Evolutionary conservation across 2,797 vertebrate genomes (phyloP), one percentile per base, ranked within the genome.

Genomic region (Pteronotus mesoamericanus): DNA sequence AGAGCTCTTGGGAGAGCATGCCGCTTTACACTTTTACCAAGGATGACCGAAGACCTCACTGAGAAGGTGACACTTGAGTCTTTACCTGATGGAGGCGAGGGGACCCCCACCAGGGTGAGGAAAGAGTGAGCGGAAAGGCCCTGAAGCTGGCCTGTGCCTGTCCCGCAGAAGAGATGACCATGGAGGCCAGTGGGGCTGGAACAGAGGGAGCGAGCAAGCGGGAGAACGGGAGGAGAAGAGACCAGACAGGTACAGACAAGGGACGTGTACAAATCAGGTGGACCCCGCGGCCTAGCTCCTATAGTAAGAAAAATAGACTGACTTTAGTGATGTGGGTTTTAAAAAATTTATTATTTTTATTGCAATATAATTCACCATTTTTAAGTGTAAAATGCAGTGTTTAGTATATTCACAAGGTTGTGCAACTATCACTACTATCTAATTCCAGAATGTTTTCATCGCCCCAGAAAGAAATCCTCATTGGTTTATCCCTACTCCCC

Each of bases 91-190:
- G n/a, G 69, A 34, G 15, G 44, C 21, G 18, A 48, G 32, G 19
- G 53, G 4, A n/a, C n/a, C 22, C 48, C 8, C 21, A 16, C 6
- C 4, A 3, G 15, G 37, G 46, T 37, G 29, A 9, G 26, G 24
- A 34, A 53, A 77, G 53, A 39, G 53, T 9, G 12, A 1, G 51
- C 29, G 59, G 42, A 72, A 12, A 53, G 57, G 37, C 66, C 39
- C 74, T 2, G 16, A 16, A 57, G 79, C 48, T 19, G 51, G 32
- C 18, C 48, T 18, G 15, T 9, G 55, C 39, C 16, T 1, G 0
- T 29, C 19, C 29, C 57, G 0, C 0, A 9, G 34, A 46, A 11
- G 12, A n/a, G n/a, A 8, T 3, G 59, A 15, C 66, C 18, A 0
- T 3, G 4, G 91, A 26, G 87, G 22, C 72, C 12, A 5, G 24